Base-by-base conservation (phyloP, 53 echinoderm and acorn worm species). In the Zoroaster sp. region DNA sequence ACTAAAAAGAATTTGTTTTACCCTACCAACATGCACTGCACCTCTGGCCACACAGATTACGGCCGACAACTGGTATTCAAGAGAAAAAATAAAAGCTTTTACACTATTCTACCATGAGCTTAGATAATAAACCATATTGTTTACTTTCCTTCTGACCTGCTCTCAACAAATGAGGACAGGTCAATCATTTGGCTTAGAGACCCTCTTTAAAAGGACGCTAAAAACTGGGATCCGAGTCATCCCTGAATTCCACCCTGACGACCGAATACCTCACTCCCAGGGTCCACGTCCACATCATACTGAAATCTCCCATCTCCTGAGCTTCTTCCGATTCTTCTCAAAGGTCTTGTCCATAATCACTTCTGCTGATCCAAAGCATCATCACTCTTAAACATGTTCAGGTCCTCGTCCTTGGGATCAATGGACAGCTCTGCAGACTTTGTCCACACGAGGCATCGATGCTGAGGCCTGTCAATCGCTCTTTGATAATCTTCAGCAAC, bases 181-280 rank as follows among this genome's bases (percentile, higher is more conserved):
- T n/a, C n/a, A n/a, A n/a, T n/a, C n/a, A n/a, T n/a, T n/a, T n/a
- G n/a, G n/a, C n/a, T n/a, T n/a, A n/a, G n/a, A n/a, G n/a, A n/a
- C 49, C 18, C 4, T 51, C n/a, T 21, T 21, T 21, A 14, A 2
- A 0, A 23, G 28, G 0, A 9, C 11, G 9, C 71, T 78, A 92
- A 66, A 94, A 94, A 21, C 34, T 63, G 3, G 92, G 86, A 66
- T 96, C 96, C 6, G 95, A 94, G 15, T 98, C 94, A 15, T 91
- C 92, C 91, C 98, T 13, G 97, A 97, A 79, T 98, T 95, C 98
- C 98, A 98, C 0, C 94, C 98, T 52, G 89, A 94, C 5, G 94
- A 91, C 88, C 94, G 94, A 65, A 95, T 88, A 5, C 83, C 89
- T 33, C 92, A 34, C 89, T 87, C n/a, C 88, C 95, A 93, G 95